Evolutionary conservation across 1,140 invertebrate species (phyloP).

Genomic region (Acarapis woodi): DNA sequence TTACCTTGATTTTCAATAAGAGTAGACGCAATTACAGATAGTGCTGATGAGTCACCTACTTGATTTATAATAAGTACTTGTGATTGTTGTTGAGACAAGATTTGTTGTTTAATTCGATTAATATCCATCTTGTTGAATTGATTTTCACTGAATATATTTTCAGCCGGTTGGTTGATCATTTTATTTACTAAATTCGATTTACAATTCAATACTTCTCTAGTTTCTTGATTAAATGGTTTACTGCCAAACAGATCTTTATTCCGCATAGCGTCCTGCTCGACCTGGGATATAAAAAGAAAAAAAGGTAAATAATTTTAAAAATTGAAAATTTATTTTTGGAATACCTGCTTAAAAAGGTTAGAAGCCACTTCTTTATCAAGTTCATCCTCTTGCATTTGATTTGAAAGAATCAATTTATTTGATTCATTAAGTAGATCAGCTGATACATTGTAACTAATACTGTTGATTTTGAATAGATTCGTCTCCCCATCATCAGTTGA

Average conservation of each 20-base stretch:
- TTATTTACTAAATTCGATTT: no score
- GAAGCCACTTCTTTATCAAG: conserved; percentile 9
- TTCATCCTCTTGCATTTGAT: conserved; percentile 1
- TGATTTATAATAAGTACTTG: no score
- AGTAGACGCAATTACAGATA: no score
- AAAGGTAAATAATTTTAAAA: not conserved
- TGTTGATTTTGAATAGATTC: not conserved
- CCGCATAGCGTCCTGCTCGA: not conserved
- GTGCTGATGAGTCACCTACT: no score
- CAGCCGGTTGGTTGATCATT: no score
- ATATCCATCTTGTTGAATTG: no score
- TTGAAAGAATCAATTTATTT: not conserved
- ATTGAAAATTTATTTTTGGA: not conserved
- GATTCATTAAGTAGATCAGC: not conserved
- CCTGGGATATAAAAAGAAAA: no score
- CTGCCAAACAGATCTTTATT: conserved; percentile 10
- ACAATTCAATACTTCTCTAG: not conserved
- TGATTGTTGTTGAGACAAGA: no score
- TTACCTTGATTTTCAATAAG: no score
- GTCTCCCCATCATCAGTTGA: not conserved
- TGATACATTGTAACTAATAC: no score
- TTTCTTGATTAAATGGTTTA: conserved; percentile 7
- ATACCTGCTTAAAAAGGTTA: conserved; percentile 6
- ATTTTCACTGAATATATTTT: no score
- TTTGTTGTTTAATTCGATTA: no score